These are phyloP conservation scores for Gymnothorax javanicus DNA, from an alignment of 2,797 vertebrate species.

Conservation along the genomic window DNA sequence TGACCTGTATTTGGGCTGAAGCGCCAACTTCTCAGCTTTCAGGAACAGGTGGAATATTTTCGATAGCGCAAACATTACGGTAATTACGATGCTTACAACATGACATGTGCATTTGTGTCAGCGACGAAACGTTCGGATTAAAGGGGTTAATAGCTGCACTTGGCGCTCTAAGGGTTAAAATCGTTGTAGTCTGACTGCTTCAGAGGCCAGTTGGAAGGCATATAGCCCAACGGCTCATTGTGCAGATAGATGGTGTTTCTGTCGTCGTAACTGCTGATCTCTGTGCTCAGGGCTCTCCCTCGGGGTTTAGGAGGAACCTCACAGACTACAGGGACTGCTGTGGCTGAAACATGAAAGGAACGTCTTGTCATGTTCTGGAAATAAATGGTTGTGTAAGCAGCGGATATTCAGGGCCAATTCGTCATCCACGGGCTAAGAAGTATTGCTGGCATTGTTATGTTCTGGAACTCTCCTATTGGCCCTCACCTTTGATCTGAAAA, in stretches of 20 bases:
- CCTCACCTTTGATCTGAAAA: constrained; percentile 15
- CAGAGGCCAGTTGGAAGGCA: background rate
- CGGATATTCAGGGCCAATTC: constrained; percentile 11
- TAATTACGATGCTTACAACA: no score
- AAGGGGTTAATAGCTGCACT: no score
- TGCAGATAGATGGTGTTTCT: background rate
- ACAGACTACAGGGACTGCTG: background rate
- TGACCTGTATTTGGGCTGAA: no score
- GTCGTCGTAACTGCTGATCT: background rate
- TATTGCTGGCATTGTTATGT: background rate
- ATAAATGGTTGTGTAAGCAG: constrained; percentile 17
- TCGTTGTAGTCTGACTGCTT: background rate
- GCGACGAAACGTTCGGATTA: no score
- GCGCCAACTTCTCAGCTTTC: no score
- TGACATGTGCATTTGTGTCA: no score
- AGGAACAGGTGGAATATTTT: no score
- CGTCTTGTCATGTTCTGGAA: background rate
- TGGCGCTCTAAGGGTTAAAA: background rate
- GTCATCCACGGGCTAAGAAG: background rate
- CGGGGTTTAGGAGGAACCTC: background rate
- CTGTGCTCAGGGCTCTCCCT: background rate
- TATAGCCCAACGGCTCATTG: background rate
- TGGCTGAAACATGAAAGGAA: background rate
- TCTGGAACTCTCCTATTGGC: constrained; percentile 2
- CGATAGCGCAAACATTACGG: no score